phyloP scores from a whole-genome alignment of 2,888 invertebrate species.

The Melieria picta region DNA sequence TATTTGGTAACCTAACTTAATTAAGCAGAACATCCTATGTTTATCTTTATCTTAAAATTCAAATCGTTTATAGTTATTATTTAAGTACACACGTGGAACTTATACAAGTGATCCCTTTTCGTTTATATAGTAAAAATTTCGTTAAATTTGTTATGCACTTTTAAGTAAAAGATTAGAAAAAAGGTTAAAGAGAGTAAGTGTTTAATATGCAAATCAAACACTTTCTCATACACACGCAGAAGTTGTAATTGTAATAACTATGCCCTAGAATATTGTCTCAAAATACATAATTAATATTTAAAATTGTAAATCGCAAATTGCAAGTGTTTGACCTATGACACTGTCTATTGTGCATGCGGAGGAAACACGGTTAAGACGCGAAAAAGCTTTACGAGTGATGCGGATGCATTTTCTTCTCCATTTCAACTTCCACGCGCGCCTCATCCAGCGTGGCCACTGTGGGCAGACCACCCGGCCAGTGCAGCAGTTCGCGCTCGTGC shows the following conservation, averaged over 20 bases:
- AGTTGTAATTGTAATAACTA: background rate
- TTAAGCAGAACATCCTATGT: too few species aligned
- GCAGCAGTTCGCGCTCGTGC: conserved; percentile 76
- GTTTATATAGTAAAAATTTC: too few species aligned
- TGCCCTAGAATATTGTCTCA: background rate
- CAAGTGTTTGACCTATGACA: conserved; percentile 8
- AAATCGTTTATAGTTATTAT: too few species aligned
- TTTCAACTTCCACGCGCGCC: conserved; percentile 72
- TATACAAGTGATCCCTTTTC: too few species aligned
- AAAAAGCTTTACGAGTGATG: conserved; percentile 64
- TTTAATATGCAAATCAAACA: too few species aligned
- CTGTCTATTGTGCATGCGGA: conserved; percentile 5
- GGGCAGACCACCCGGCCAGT: conserved; percentile 79
- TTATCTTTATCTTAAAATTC: too few species aligned
- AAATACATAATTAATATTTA: background rate
- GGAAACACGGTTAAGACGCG: background rate
- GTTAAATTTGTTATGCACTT: too few species aligned
- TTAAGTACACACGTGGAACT: too few species aligned
- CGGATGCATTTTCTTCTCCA: conserved; percentile 74
- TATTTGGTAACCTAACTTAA: too few species aligned
- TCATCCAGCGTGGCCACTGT: conserved; percentile 77
- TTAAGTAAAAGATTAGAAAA: too few species aligned
- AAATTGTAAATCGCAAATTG: conserved; percentile 9
- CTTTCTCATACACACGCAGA: too few species aligned
- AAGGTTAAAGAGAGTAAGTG: too few species aligned